Percentiles rank a stretch among this genome's conserved stretches.
Conservation (phyloP, 92 coral and sea anemone species). For the Isaurus tuberculatus region DNA sequence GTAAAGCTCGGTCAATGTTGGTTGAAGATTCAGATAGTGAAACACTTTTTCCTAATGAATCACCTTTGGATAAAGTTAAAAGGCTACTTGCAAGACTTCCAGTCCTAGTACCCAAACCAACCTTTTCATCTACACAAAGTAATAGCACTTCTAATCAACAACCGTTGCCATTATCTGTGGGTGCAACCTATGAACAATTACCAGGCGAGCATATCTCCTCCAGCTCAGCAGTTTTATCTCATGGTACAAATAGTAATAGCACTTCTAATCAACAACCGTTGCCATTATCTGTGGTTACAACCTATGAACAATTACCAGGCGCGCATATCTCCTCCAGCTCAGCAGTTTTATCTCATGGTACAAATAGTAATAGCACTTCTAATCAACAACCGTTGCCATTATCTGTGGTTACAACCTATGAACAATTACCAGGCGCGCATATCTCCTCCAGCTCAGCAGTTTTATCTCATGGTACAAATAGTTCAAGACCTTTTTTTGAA, state of each 20-base stretch:
- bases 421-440: not conserved
- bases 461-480: not conserved
- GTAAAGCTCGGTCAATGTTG: not conserved
- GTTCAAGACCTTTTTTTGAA: too few relatives aligned
- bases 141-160: conserved; percentile 4
- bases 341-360: not conserved
- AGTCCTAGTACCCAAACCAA: conserved; percentile 33
- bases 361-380: not conserved
- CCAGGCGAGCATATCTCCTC: not conserved
- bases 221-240: not conserved
- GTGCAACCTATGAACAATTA: not conserved
- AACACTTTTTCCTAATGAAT: not conserved
- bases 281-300: not conserved
- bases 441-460: not conserved
- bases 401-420: not conserved
- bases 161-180: not conserved
- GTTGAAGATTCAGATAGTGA: not conserved
- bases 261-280: not conserved
- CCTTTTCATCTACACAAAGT: not conserved
- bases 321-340: not conserved
- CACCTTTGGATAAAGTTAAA: conserved; percentile 16
- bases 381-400: conserved; percentile 11
- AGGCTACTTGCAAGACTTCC: conserved; percentile 43
- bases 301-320: not conserved
- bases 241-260: not conserved